phyloP scores from a whole-genome alignment of 1,140 invertebrate genomes.

The Aradophagus sp. region DNA sequence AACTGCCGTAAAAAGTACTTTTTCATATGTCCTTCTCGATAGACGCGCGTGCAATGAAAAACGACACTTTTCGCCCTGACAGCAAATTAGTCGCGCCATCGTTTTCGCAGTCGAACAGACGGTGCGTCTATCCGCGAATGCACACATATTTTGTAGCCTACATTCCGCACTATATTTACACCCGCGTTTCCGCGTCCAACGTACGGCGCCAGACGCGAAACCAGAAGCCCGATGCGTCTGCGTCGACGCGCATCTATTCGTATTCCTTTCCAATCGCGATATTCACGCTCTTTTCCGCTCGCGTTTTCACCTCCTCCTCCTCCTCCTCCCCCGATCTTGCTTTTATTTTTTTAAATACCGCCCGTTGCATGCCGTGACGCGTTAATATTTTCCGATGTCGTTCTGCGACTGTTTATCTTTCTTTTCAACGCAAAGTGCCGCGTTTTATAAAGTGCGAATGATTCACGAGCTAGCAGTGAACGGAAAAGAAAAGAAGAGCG shows the following conservation, averaged over 20 bases:
- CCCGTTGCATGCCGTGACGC: constrained; percentile 27
- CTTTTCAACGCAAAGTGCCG: constrained; percentile 48
- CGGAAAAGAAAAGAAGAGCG: constrained; percentile 7
- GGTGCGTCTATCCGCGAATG: constrained; percentile 31
- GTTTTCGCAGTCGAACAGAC: constrained; percentile 23
- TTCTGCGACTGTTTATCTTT: constrained; percentile 44
- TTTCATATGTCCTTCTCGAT: background rate
- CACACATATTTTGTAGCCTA: constrained; percentile 42
- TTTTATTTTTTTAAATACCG: too few relatives aligned
- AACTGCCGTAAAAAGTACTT: constrained; percentile 1
- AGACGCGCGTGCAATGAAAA: constrained; percentile 13
- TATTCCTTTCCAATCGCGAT: constrained; percentile 45
- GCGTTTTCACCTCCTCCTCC: too few relatives aligned
- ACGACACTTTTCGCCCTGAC: constrained; percentile 9
- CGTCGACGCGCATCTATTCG: constrained; percentile 48
- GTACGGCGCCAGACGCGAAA: constrained; percentile 48
- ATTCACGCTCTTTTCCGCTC: constrained; percentile 31
- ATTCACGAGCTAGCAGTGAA: constrained; percentile 30
- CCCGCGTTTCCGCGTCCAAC: constrained; percentile 63
- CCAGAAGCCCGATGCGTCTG: constrained; percentile 55
- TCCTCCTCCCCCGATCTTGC: too few relatives aligned
- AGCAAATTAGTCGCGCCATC: constrained; percentile 17
- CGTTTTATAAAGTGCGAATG: constrained; percentile 51
- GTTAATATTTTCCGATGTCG: constrained; percentile 40
- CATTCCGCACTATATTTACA: constrained; percentile 65